phyloP scores from a whole-genome alignment of 2,797 vertebrate genomes.

The Macroramphosus scolopax region DNA sequence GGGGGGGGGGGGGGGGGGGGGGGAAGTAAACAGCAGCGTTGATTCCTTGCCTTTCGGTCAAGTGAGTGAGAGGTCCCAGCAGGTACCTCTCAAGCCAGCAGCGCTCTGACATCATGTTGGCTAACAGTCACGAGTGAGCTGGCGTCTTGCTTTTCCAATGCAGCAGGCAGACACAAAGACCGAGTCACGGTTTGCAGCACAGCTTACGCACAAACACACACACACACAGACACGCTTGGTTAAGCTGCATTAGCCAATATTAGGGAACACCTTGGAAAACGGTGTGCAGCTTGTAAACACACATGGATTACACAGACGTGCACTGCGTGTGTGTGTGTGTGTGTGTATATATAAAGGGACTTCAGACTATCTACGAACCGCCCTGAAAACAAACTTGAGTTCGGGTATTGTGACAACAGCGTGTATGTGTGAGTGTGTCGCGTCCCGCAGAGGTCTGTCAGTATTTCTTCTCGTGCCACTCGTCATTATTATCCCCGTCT shows the following conservation, averaged over 20 bases:
- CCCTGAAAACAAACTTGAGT: conserved; percentile 11
- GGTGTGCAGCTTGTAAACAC: conserved; percentile 34
- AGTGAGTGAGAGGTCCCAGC: conserved; percentile 43
- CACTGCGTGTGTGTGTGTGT: conserved; percentile 4
- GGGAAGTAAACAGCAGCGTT: background rate
- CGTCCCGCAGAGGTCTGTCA: conserved; percentile 42
- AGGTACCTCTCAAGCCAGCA: conserved; percentile 39
- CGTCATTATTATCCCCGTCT: conserved; percentile 52
- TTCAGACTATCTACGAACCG: conserved; percentile 2
- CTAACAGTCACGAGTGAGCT: conserved; percentile 47
- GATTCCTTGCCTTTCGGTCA: conserved; percentile 32
- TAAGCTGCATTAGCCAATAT: conserved; percentile 60
- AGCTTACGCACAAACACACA: conserved; percentile 16
- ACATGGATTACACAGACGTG: conserved; percentile 25
- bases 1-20: no score
- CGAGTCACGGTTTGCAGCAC: conserved; percentile 30
- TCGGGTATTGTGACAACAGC: conserved; percentile 9
- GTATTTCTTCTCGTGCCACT: conserved; percentile 59
- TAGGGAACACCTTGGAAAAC: conserved; percentile 57
- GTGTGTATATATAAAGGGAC: background rate
- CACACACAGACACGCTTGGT: conserved; percentile 38
- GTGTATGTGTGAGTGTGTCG: conserved; percentile 11
- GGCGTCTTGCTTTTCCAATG: conserved; percentile 39
- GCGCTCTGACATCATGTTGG: conserved; percentile 42
- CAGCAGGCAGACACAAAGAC: conserved; percentile 47